These are phyloP conservation scores for Polylopha cassiicola DNA, from an alignment of 2,888 invertebrate species.

Conservation along the genomic window DNA sequence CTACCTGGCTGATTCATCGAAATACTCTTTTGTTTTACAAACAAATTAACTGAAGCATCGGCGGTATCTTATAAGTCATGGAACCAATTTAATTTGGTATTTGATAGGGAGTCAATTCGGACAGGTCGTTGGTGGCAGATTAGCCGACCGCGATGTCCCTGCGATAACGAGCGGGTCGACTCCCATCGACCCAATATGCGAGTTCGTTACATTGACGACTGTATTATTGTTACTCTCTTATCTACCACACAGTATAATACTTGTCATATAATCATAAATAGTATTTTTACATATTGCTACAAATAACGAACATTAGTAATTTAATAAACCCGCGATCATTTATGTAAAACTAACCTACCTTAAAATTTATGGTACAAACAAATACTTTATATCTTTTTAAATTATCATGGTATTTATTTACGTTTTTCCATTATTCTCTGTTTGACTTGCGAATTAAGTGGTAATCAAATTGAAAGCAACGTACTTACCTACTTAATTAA, in stretches of 20 bases:
- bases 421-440: no score
- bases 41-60: slow-evolving; percentile 24
- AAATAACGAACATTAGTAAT: no score
- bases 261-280: slow-evolving; percentile 13
- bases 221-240: slow-evolving; percentile 49
- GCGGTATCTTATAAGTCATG: slow-evolving; percentile 42
- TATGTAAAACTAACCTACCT: no score
- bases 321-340: no score
- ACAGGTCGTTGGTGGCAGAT: slow-evolving; percentile 65
- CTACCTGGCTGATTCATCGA: no score
- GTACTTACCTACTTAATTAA: no score
- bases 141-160: slow-evolving; percentile 60
- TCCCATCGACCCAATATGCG: slow-evolving; percentile 50
- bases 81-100: slow-evolving; percentile 65
- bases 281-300: slow-evolving; percentile 11
- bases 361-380: no score
- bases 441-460: no score
- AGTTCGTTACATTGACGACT: slow-evolving; percentile 59
- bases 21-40: no score
- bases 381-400: no score
- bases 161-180: slow-evolving; percentile 54
- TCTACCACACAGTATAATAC: slow-evolving; percentile 41
- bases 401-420: no score
- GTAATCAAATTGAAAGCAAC: no score
- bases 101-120: slow-evolving; percentile 65